phyloP scores from a whole-genome alignment of 2,888 invertebrate species.

The Tolmerus cingulatus region DNA sequence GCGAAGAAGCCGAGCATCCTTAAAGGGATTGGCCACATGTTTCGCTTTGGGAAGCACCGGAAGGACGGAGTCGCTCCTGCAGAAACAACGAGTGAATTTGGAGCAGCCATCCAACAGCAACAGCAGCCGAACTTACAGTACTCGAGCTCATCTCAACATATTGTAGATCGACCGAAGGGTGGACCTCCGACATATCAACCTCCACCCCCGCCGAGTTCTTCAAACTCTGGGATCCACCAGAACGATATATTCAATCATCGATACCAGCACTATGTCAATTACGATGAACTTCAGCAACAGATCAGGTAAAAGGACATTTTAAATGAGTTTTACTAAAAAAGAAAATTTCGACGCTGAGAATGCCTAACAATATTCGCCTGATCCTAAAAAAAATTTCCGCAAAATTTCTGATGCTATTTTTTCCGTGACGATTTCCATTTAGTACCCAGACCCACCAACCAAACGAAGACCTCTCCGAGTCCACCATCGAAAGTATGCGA shows the following conservation, averaged over 20 bases:
- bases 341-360: background rate
- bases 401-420: constrained; percentile 5
- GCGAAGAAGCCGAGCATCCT: constrained; percentile 80
- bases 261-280: constrained; percentile 79
- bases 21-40: constrained; percentile 67
- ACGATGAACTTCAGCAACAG: constrained; percentile 85
- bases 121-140: background rate
- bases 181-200: constrained; percentile 63
- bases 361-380: background rate
- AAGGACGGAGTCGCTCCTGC: constrained; percentile 65
- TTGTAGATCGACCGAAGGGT: constrained; percentile 56
- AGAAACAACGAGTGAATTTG: constrained; percentile 61
- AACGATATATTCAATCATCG: constrained; percentile 64
- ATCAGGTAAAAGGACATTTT: constrained; percentile 69
- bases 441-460: constrained; percentile 50
- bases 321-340: background rate
- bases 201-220: constrained; percentile 59
- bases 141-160: background rate
- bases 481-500: constrained; percentile 82
- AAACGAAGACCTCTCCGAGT: constrained; percentile 77
- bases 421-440: constrained; percentile 30
- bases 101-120: constrained; percentile 55
- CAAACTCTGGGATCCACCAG: constrained; percentile 59
- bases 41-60: constrained; percentile 69
- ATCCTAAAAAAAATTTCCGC: background rate